A percentile compares a stretch with the other conserved stretches of the same genome.
Conservation (phyloP, 2,113 vertebrate species). For the Athene cunicularia region DNA sequence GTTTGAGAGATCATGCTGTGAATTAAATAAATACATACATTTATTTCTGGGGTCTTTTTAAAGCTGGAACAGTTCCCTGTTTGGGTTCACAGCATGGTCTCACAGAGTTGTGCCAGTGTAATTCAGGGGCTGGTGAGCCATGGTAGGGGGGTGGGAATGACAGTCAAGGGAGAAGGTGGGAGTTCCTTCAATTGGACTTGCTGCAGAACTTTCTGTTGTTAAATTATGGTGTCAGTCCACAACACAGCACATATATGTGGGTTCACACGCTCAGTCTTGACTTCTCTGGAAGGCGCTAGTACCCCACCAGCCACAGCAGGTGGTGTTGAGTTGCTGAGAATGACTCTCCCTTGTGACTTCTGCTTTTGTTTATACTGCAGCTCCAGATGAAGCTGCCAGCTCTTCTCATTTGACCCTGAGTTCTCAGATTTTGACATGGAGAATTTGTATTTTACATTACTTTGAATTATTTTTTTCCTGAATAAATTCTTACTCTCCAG, state of each 20-base stretch:
- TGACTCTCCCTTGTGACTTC: not conserved
- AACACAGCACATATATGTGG: not conserved
- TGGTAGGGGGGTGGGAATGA: not conserved
- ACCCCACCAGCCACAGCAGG: not conserved
- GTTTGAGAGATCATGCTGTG: constrained; percentile 33
- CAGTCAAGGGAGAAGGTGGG: not conserved
- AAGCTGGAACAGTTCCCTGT: not conserved
- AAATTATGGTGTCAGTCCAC: not conserved
- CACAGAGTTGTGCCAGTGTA: not conserved
- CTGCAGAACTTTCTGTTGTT: not conserved
- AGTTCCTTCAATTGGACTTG: not conserved
- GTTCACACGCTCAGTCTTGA: not conserved
- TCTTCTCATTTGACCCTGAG: not conserved
- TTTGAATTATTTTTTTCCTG: not conserved
- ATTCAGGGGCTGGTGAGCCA: not conserved
- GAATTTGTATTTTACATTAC: not conserved
- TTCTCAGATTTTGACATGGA: not conserved
- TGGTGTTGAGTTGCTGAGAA: not conserved
- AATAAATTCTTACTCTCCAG: not conserved
- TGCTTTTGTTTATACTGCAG: not conserved
- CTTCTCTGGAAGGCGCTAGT: not conserved
- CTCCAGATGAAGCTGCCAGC: not conserved
- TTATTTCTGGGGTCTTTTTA: not conserved
- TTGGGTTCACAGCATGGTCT: not conserved
- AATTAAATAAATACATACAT: constrained; percentile 42